A percentile compares a stretch with the other conserved stretches of the same genome.
phyloP scores from a whole-genome alignment of 2,797 vertebrate genomes.

The Clarias fuscus region DNA sequence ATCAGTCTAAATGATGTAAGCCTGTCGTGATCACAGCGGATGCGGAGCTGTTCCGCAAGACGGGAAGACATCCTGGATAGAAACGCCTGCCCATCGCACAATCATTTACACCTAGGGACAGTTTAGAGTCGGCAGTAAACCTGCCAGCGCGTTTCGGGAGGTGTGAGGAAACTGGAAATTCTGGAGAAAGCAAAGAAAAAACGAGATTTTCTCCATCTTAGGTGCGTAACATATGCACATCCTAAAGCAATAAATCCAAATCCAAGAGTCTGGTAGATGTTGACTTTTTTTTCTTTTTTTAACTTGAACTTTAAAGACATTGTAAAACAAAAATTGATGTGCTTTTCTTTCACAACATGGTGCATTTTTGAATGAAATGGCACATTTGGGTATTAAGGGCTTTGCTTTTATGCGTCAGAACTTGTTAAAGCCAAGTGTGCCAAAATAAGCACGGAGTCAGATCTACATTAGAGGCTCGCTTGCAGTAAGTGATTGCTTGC shows the following conservation, averaged over 20 bases:
- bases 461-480: background rate
- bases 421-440: background rate
- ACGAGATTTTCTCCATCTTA: background rate
- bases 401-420: background rate
- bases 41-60: background rate
- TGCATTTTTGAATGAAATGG: background rate
- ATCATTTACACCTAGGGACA: background rate
- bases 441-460: background rate
- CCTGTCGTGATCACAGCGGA: background rate
- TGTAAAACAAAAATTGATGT: background rate
- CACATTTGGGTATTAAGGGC: background rate
- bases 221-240: background rate
- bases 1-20: background rate
- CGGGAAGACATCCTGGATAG: background rate
- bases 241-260: background rate
- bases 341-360: background rate
- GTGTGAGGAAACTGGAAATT: background rate
- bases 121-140: background rate
- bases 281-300: background rate
- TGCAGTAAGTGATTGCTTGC: background rate
- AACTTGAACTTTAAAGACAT: background rate
- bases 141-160: background rate
- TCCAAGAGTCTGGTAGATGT: background rate
- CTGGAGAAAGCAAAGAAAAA: background rate
- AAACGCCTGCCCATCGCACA: background rate